Base-by-base conservation (phyloP, 2,888 invertebrate species). In the Chalcis sispes region DNA sequence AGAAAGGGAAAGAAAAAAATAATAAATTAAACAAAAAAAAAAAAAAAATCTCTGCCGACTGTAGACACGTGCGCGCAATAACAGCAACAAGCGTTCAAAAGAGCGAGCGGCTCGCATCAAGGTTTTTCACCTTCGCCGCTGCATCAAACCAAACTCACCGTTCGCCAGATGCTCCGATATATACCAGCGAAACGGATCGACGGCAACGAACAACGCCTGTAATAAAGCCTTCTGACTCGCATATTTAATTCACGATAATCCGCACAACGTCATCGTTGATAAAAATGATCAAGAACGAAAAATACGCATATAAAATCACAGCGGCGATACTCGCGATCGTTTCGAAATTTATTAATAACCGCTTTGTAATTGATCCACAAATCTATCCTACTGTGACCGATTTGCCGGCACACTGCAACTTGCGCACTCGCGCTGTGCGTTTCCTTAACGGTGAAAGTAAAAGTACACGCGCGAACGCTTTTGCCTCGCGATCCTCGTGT, bases 331-430 rank as follows among this genome's bases (percentile, higher is more conserved):
- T 62, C 56, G 42, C 56, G 20, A 52, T 73, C 84, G 83, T 83
- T 82, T 4, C 36, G 10, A 81, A 82, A 83, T 85, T 83, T 80
- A 82, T 82, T 85, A 84, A 85, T 85, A 83, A 82, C 79, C 82
- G 78, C 80, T 80, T 83, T 83, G 82, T 84, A 85, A 86, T 85
- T 82, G 86, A 85, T 84, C 83, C 83, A 83, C 83, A 83, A 85
- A 85, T 82, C 81, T 83, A 84, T 79, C 83, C 82, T 83, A 84
- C 81, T 83, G 85, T 85, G 85, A 86, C 86, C 83, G 79, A 75
- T 75, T 20, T 8, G 48, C 3, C 10, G n/a, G n/a, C n/a, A n/a
- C n/a, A n/a, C n/a, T n/a, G n/a, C n/a, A n/a, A n/a, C n/a, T 7
- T 7, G 52, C 23, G 18, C n/a, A 25, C 48, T 15, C 32, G 64